Base-by-base conservation (phyloP, 2,797 vertebrate species). In the Spea hammondii region DNA sequence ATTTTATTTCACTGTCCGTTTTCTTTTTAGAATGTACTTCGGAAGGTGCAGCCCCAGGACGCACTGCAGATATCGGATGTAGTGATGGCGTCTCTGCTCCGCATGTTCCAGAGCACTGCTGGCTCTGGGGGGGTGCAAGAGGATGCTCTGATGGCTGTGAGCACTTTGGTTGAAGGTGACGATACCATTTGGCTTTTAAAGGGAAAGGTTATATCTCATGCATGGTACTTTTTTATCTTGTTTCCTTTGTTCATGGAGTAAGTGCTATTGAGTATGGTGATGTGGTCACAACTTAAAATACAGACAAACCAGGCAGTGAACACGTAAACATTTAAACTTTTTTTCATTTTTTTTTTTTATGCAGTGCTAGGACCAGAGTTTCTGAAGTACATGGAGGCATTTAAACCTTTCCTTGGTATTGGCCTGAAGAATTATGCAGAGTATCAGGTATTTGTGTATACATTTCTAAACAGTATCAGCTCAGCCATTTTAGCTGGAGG, bases 331-430 rank as follows among this genome's bases (percentile, higher is more conserved):
- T n/a, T n/a, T n/a, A n/a, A n/a, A n/a, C 17, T 17, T 17, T 17
- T 17, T 17, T n/a, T n/a, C n/a, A 17, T 17, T 71, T 17, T 47
- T 0, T 17, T 14, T 17, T 51, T 50, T 12, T 5, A 8, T 80
- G 0, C 89, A 99, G 97, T 99, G 70, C 84, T 99, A 83, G 97
- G 97, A 83, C 91, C 93, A 76, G 97, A 99, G 84, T 99, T 99
- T 84, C 91, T 98, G 86, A 99, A 99, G 73, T 99, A 99, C 87
- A 99, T 99, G 97, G 97, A 98, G 53, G 96, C 97, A 88, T 99
- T 99, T 86, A 98, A 98, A 83, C 97, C 97, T 0, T 99, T 98
- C 89, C 91, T 99, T 77, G 95, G 89, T 53, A 98, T 99, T 78
- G 97, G 97, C 67, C 92, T 99, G 84, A 99, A 98, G 91, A 99